Evolutionary conservation across 1,140 invertebrate species (phyloP).

Genomic region (Drosophila triauraria): DNA sequence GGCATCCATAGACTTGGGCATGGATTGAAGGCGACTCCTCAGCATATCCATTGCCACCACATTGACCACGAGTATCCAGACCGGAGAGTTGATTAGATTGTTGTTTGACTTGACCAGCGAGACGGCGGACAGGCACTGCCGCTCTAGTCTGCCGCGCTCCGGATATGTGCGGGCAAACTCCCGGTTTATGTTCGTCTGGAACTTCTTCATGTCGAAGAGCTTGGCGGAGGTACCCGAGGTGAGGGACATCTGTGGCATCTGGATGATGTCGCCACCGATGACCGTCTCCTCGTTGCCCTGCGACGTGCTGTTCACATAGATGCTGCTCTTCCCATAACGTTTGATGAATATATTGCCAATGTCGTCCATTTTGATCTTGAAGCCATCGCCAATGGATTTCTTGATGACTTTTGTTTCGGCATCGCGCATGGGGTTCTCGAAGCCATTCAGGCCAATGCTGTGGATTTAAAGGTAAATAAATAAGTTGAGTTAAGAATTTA

Average conservation of each 20-base stretch:
- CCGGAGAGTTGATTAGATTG: slow-evolving; percentile 95
- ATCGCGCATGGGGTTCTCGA: slow-evolving; percentile 97
- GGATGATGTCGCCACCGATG: slow-evolving; percentile 94
- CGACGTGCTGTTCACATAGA: slow-evolving; percentile 93
- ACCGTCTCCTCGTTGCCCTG: slow-evolving; percentile 93
- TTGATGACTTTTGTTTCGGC: slow-evolving; percentile 96
- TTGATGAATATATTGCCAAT: slow-evolving; percentile 97
- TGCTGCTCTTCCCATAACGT: slow-evolving; percentile 95
- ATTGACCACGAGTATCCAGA: slow-evolving; percentile 98
- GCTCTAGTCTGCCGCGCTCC: slow-evolving; percentile 93
- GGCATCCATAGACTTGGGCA: slow-evolving; percentile 78
- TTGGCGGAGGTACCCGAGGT: slow-evolving; percentile 96
- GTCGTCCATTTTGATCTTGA: slow-evolving; percentile 98
- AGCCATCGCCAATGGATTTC: slow-evolving; percentile 95
- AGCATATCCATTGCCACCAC: slow-evolving; percentile 98
- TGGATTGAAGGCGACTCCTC: slow-evolving; percentile 93
- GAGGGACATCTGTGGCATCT: slow-evolving; percentile 93
- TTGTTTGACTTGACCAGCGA: slow-evolving; percentile 94
- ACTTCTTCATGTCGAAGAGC: slow-evolving; percentile 98
- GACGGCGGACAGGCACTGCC: slow-evolving; percentile 95
- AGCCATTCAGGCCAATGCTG: slow-evolving; percentile 96
- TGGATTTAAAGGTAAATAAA: background rate
- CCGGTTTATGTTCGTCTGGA: slow-evolving; percentile 95
- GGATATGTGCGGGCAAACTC: slow-evolving; percentile 95
- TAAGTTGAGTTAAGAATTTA: background rate